These are phyloP conservation scores for Branchipolynoe longqiensis DNA, from an alignment of 2,888 invertebrate genomes.

Conservation along the genomic window DNA sequence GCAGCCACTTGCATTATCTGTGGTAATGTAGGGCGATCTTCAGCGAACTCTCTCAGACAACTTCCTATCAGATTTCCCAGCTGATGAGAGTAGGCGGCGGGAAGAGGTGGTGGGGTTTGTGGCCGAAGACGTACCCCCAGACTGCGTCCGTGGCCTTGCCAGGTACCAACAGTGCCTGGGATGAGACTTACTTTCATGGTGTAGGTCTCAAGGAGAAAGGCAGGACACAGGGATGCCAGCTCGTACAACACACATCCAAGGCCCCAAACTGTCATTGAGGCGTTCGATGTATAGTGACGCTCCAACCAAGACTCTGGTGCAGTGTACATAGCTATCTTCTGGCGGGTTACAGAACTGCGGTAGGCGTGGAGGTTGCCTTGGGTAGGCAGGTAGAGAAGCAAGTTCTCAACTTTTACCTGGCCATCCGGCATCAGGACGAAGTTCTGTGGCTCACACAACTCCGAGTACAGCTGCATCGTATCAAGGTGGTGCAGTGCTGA, in stretches of 20 bases:
- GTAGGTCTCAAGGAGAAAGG: slow-evolving; percentile 55
- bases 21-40: slow-evolving; percentile 31
- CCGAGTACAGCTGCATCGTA: slow-evolving; percentile 63
- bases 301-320: slow-evolving; percentile 71
- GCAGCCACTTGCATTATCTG: slow-evolving; percentile 41
- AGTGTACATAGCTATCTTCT: slow-evolving; percentile 64
- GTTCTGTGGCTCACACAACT: slow-evolving; percentile 68
- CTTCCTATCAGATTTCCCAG: slow-evolving; percentile 14
- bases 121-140: slow-evolving; percentile 36
- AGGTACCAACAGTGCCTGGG: slow-evolving; percentile 3
- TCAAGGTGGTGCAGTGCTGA: slow-evolving; percentile 72
- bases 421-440: slow-evolving; percentile 71
- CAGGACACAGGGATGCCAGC: slow-evolving; percentile 68
- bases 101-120: slow-evolving; percentile 49
- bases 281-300: slow-evolving; percentile 57
- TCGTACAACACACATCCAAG: slow-evolving; percentile 72
- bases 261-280: slow-evolving; percentile 70
- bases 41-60: slow-evolving; percentile 42
- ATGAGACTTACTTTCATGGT: slow-evolving; percentile 44
- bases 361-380: slow-evolving; percentile 67
- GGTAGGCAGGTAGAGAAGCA: slow-evolving; percentile 72
- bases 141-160: neutral
- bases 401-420: slow-evolving; percentile 73
- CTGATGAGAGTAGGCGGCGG: slow-evolving; percentile 31
- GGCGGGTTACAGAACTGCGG: slow-evolving; percentile 64